These are phyloP conservation scores for Daphoenositta chrysoptera DNA, from an alignment of 2,113 vertebrate genomes.

Conservation along the genomic window DNA sequence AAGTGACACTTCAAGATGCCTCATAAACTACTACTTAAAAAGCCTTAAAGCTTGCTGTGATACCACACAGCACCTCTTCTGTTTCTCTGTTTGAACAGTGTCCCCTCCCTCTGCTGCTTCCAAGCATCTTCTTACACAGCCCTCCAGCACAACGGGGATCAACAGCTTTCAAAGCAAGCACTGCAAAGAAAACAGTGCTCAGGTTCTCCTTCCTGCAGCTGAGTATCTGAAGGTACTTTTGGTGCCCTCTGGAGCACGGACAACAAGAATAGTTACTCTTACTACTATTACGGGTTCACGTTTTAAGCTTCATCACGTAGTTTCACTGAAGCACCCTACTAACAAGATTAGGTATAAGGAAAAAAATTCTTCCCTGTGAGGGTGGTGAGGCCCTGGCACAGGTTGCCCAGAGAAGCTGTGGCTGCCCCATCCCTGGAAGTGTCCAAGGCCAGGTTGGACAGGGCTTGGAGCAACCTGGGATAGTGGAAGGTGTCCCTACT, in stretches of 20 bases:
- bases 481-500: neutral
- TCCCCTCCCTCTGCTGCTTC: neutral
- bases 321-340: neutral
- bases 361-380: neutral
- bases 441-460: fast-evolving
- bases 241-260: neutral
- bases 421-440: neutral
- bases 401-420: neutral
- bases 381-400: neutral
- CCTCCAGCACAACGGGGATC: neutral
- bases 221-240: neutral
- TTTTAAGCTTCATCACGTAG: neutral
- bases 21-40: neutral
- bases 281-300: neutral
- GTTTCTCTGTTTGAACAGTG: neutral
- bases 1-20: neutral
- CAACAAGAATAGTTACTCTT: neutral
- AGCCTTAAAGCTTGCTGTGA: neutral
- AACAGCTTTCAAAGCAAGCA: neutral
- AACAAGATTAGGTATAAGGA: neutral
- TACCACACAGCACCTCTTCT: neutral
- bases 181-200: neutral
- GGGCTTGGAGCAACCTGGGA: neutral
- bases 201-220: neutral
- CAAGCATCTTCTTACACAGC: neutral